Conservation (phyloP, 2,113 vertebrate species). For the Hassar affinis region DNA sequence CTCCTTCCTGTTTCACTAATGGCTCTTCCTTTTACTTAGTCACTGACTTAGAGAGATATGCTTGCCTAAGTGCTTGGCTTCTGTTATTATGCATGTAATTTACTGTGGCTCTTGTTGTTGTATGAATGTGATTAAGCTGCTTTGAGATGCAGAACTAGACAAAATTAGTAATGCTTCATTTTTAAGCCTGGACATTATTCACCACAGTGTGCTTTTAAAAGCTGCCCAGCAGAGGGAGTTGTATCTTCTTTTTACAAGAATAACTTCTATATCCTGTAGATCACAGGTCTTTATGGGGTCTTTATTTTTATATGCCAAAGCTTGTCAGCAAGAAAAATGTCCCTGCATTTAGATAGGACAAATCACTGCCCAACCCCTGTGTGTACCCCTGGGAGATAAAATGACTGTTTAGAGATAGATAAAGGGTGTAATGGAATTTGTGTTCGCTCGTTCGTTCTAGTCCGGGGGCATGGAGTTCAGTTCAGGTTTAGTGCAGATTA, state of each 20-base stretch:
- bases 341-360: neutral
- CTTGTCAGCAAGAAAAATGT: constrained; percentile 1
- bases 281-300: neutral
- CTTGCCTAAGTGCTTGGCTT: neutral
- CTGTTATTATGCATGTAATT: neutral
- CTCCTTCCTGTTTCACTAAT: constrained; percentile 22
- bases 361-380: neutral
- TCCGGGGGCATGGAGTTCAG: neutral
- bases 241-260: neutral
- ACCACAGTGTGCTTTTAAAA: neutral
- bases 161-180: neutral
- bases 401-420: neutral
- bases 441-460: neutral
- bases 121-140: neutral
- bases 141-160: neutral
- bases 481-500: constrained; percentile 29
- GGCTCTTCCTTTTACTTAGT: constrained; percentile 12
- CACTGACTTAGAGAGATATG: neutral
- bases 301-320: neutral
- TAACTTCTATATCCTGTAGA: neutral
- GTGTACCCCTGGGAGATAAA: neutral
- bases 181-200: neutral
- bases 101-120: neutral
- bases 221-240: constrained; percentile 2
- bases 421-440: neutral